These are phyloP conservation scores for Eledone cirrhosa DNA, from an alignment of 2,888 invertebrate species.

Conservation along the genomic window DNA sequence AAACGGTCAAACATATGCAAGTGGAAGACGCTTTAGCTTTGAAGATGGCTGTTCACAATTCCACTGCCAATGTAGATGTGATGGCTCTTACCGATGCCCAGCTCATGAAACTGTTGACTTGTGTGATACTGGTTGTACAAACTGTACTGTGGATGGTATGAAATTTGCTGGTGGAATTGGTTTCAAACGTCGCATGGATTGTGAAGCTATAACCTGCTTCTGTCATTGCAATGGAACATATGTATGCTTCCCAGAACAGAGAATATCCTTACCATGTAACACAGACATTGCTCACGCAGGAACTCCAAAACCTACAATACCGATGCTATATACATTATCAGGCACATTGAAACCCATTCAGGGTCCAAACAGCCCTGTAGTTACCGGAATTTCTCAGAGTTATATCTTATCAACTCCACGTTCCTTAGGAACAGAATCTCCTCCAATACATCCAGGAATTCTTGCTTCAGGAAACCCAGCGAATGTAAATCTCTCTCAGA, in stretches of 20 bases:
- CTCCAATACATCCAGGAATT: too few relatives aligned
- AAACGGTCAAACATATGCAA: neutral
- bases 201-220: neutral
- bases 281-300: neutral
- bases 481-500: too few relatives aligned
- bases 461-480: too few relatives aligned
- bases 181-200: neutral
- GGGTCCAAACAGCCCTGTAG: too few relatives aligned
- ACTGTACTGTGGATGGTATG: conserved; percentile 10
- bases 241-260: neutral
- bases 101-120: neutral
- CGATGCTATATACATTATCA: neutral
- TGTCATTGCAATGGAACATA: conserved; percentile 24
- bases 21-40: neutral
- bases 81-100: neutral
- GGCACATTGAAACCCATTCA: neutral
- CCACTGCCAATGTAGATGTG: conserved; percentile 20
- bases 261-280: neutral
- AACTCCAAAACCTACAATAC: neutral
- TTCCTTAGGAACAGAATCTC: too few relatives aligned
- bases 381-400: too few relatives aligned
- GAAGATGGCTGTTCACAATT: conserved; percentile 12
- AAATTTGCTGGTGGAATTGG: neutral
- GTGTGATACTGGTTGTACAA: neutral
- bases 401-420: too few relatives aligned